phyloP scores from a whole-genome alignment of 2,113 vertebrate species.

The Myrmophylax atrothorax region DNA sequence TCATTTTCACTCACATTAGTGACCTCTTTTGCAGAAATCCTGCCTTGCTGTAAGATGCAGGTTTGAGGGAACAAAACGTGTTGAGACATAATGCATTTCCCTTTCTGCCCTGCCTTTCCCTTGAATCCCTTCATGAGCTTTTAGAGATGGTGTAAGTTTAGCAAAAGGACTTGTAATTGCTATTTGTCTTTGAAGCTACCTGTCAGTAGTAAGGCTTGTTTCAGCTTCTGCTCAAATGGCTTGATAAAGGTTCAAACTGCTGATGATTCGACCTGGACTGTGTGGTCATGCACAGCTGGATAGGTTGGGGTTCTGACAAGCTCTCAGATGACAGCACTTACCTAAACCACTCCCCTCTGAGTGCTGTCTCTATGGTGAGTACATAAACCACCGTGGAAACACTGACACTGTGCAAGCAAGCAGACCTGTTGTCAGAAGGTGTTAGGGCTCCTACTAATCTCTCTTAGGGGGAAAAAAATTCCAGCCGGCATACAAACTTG shows the following conservation, averaged over 20 bases:
- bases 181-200: background rate
- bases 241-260: background rate
- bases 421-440: constrained; percentile 38
- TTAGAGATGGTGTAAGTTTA: background rate
- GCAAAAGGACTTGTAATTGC: background rate
- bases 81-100: background rate
- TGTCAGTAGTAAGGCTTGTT: background rate
- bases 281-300: background rate
- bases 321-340: background rate
- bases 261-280: background rate
- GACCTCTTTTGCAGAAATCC: background rate
- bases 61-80: background rate
- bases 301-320: background rate
- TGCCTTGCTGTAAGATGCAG: background rate
- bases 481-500: background rate
- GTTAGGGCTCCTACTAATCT: constrained; percentile 10
- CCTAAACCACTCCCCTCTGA: background rate
- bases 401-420: background rate
- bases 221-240: background rate
- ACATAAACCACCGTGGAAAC: constrained; percentile 14
- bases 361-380: background rate
- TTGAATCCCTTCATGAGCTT: background rate
- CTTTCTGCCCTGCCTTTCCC: background rate
- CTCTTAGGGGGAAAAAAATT: background rate
- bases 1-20: background rate